Evolutionary conservation across 1,140 invertebrate species (phyloP), one percentile per base, ranked within the genome.

Genomic region (Leptestheria dahalacensis): DNA sequence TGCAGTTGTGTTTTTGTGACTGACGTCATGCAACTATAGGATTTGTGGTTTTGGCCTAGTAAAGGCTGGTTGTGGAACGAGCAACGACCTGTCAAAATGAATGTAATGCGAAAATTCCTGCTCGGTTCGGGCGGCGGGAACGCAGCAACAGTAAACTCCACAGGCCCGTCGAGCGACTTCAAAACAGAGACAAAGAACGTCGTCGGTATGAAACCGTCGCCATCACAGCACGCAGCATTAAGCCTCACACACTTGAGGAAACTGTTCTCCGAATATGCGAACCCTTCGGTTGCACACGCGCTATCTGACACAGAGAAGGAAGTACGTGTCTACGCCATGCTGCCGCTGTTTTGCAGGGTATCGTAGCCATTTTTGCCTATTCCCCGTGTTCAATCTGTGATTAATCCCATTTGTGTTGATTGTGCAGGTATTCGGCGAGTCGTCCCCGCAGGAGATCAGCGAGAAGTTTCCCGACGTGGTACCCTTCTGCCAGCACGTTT

Each of bases 301-400:
- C 75, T 91, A 1, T 80, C 79, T 29, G 88, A 91, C 60, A 75
- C 80, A 57, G 89, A 96, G 72, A 82, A 86, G 62, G 91, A 97
- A 73, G 86, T 88, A 68, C 94, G 95, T 73, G 77, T 98, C 1
- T 97, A 97, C 72, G 95, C 93, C 72, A 96, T 98, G 90, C 77
- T 99, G 66, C 95, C 95, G 48, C 76, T 98, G 10, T 98, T 99
- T 75, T 95, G 91, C 75, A 97, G 97, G 81, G 93, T 96, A n/a
- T n/a, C n/a, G n/a, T n/a, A 78, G 74, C 4, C 15, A 50, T 48
- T 2, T 55, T 25, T 54, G 26, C 18, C 52, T n/a, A n/a, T n/a
- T n/a, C n/a, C 18, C 18, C 54, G 1, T 3, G n/a, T 52, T 48
- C n/a, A 0, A n/a, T 15, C 18, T 15, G 18, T 52, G n/a, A n/a